Percentiles rank a stretch among this genome's conserved stretches.
These are phyloP conservation scores for Gymnodraco acuticeps DNA, from an alignment of 2,797 vertebrate genomes.

Conservation along the genomic window DNA sequence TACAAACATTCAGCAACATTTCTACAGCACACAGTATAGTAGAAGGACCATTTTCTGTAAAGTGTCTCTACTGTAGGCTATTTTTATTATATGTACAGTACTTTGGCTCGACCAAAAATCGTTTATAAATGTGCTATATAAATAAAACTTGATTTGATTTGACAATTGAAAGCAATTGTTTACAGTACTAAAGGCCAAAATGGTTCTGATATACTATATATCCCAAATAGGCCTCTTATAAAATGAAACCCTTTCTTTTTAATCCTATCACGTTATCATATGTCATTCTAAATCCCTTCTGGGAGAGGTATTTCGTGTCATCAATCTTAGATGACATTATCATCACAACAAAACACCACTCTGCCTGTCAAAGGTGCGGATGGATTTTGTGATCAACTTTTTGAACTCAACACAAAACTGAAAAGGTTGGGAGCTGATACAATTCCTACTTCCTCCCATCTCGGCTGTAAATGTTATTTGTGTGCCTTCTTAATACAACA, in stretches of 20 bases:
- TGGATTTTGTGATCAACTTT: conserved; percentile 17
- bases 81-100: too few relatives aligned
- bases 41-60: background rate
- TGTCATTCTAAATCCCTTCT: conserved; percentile 10
- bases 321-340: conserved; percentile 28
- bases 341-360: conserved; percentile 26
- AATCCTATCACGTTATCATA: conserved; percentile 17
- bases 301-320: conserved; percentile 28
- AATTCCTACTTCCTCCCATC: background rate
- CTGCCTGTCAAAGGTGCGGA: background rate
- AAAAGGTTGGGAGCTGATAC: background rate
- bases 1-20: conserved; percentile 19
- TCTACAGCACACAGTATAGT: conserved; percentile 6
- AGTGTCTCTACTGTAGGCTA: too few relatives aligned
- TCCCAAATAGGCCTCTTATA: background rate
- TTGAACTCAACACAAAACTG: background rate
- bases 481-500: background rate
- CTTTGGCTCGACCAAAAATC: too few relatives aligned
- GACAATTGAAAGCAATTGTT: background rate
- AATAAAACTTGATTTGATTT: too few relatives aligned
- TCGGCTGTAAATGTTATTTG: background rate
- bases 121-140: too few relatives aligned
- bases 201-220: background rate
- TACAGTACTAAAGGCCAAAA: background rate
- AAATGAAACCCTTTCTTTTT: background rate